Evolutionary conservation across 2,797 vertebrate genomes (phyloP), one percentile per base, ranked within the genome.

Genomic region (Huso huso): DNA sequence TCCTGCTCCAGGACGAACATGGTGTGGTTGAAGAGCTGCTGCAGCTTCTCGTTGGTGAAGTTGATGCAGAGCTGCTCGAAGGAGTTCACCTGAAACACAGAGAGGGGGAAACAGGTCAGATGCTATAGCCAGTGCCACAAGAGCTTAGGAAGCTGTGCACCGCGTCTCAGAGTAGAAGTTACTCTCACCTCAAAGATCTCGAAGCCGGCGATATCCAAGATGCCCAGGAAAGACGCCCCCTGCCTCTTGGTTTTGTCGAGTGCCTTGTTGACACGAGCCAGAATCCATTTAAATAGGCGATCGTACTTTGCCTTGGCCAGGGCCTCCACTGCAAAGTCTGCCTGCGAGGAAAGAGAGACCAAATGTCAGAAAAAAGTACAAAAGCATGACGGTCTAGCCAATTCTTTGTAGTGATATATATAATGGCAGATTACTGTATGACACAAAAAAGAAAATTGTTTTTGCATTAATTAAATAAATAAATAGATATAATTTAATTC

Each of bases 1-100:
- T 99, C 96, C 81, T 99, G 96, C 88, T 99, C 96, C 85, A 99
- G 92, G 83, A 99, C 91, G 83, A 99, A 98, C 96, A 99, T 98
- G 64, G 96, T 99, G 85, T 99, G 96, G 85, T 98, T 98, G 90
- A 99, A 99, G 51, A 99, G 90, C 80, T 99, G 96, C 86, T 99
- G 96, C 73, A 98, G 89, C 87, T 99, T 99, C 89, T 99, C 96
- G 0, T 98, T 99, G 74, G 96, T 99, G 83, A 97, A 99, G 86
- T 99, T 99, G 82, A 99, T 98, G 69, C 96, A 99, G 63, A 99
- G 85, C 72, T 99, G 96, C 75, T 99, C 96, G 3, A 99, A 99
- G 0, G 96, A 99, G 86, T 99, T 99, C 77, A 99, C 75, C 96
- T 99, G 66, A 0, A 65, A 62, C 70, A 65, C 8, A 77, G 48